A percentile compares a stretch with the other conserved stretches of the same genome.
Evolutionary conservation across 2,888 invertebrate genomes (phyloP).

Genomic region (Leptinotarsa juncta): DNA sequence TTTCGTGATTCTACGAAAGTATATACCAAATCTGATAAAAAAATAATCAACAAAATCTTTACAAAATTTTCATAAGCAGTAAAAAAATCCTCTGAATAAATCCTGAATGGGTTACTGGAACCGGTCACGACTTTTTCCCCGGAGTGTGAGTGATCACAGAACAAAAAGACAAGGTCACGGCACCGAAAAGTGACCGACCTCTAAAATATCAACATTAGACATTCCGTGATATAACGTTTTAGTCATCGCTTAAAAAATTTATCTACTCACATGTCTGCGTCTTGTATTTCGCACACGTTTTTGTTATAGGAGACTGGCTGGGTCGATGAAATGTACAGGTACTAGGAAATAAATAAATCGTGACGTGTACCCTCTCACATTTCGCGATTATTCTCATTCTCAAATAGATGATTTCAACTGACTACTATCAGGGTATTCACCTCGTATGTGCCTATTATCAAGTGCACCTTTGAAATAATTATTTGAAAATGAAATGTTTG

Average conservation of each 20-base stretch:
- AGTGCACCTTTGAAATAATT: no score
- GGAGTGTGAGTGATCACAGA: neutral
- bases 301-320: conserved; percentile 10
- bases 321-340: neutral
- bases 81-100: conserved; percentile 2
- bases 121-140: neutral
- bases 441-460: neutral
- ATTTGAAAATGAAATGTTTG: no score
- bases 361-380: neutral
- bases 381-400: neutral
- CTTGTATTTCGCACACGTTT: neutral
- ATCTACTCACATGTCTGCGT: conserved; percentile 11
- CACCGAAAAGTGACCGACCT: conserved; percentile 26
- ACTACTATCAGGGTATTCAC: neutral
- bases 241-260: conserved; percentile 24
- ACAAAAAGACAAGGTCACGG: conserved; percentile 24
- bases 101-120: conserved; percentile 4
- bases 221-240: conserved; percentile 19
- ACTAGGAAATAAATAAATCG: conserved; percentile 5
- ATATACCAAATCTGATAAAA: neutral
- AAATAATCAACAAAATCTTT: neutral
- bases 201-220: conserved; percentile 21
- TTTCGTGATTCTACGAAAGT: neutral
- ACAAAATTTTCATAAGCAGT: neutral
- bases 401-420: neutral